Evolutionary conservation across 1,140 invertebrate genomes (phyloP), one percentile per base, ranked within the genome.

Genomic region (Nixonia krombeini): DNA sequence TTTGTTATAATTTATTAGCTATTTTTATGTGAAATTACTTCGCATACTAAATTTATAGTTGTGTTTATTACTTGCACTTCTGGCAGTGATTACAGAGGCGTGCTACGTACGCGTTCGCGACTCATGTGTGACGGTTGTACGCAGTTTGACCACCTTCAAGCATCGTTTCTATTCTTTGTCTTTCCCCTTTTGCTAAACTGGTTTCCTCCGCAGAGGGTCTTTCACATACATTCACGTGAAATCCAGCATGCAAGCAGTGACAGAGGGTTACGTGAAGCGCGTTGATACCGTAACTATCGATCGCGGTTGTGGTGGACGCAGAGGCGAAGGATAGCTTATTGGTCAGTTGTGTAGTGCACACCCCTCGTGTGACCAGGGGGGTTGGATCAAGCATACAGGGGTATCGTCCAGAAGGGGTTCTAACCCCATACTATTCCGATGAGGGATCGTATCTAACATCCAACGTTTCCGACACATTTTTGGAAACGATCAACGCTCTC

Each of bases 331-430:
- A 57, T 72, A 66, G 62, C 69, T 74, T 70, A 74, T 74, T 74
- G 72, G 72, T 74, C 72, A 74, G 69, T 74, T 69, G 65, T 62
- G 63, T 62, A 67, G 57, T 58, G 44, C 51, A 67, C 69, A 66
- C 65, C 58, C 66, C 59, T 49, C 25, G 47, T 53, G 65, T 59
- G 50, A 42, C 55, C 10, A 52, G 59, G 66, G 63, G 72, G 69
- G 63, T 68, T 68, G 68, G 65, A 61, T 61, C 64, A 66, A 29
- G 12, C 53, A 41, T 37, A 56, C 53, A 70, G 62, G 68, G 67
- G 61, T 59, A 65, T 59, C 25, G 35, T n/a, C 35, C 31, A 25
- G 61, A 65, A 46, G 67, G 67, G 64, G 58, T 59, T 63, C 62
- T 70, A 70, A 62, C 68, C 62, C 61, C 59, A 65, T 65, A 65